Evolutionary conservation across 2,113 vertebrate genomes (phyloP), one percentile per base, ranked within the genome.

Genomic region (Ageneiosus marmoratus): DNA sequence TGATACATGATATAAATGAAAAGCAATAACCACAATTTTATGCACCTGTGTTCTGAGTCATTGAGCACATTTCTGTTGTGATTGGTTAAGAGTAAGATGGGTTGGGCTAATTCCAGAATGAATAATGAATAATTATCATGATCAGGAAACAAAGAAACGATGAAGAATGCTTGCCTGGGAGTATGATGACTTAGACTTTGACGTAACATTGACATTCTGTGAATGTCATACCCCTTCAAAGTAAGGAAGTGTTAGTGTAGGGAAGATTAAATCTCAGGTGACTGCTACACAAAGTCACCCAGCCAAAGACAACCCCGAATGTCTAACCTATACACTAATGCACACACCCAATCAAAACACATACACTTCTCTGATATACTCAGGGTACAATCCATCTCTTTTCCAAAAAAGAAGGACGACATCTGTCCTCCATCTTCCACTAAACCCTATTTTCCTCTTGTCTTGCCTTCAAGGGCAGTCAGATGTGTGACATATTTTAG

Each of bases 401-500:
- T 75, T 81, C 65, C 72, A 75, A 77, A 44, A 77, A 58, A 55
- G 18, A 44, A 22, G 74, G 37, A 16, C 12, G 79, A 74, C 74
- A 18, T 41, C 48, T 56, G 75, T 84, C 79, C 56, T 84, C 75
- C 75, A 84, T 87, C 79, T 84, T 73, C 81, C 37, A 27, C 58
- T 60, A 84, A 80, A 55, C 67, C 48, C 77, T 53, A 65, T 84
- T 82, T 84, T 75, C 78, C 51, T 69, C 70, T 29, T 74, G 69
- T 78, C 82, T 56, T 48, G 1, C 22, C 20, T 48, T 87, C 86
- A 87, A 87, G 86, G 86, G 46, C 79, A 82, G 82, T 53, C 78
- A 76, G 55, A 79, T 63, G 24, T 22, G 82, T 67, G 65, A 79
- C 83, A 84, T 87, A 87, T 87, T 87, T 87, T 87, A 81, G 62